These are phyloP conservation scores for Ptyas mucosa DNA, from an alignment of 2,113 vertebrate genomes.

Conservation along the genomic window DNA sequence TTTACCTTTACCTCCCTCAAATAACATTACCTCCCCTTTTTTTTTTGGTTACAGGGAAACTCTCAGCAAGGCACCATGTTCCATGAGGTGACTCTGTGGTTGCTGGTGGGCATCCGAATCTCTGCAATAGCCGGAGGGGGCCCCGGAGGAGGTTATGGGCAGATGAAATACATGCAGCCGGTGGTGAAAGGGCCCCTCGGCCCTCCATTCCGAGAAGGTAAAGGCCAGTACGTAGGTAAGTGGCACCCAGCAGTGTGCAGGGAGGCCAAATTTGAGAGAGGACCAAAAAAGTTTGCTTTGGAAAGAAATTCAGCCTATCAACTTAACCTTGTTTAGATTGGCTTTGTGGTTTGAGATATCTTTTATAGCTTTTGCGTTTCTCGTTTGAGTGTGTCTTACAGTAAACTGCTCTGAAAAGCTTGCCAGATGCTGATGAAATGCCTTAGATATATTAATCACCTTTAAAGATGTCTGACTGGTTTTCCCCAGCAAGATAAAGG, in stretches of 20 bases:
- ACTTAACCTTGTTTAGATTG: neutral
- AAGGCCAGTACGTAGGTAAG: conserved; percentile 97
- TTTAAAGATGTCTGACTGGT: too few relatives aligned
- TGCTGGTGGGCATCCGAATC: conserved; percentile 61
- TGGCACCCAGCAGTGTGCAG: accelerated
- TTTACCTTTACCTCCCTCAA: too few relatives aligned
- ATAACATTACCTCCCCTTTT: too few relatives aligned
- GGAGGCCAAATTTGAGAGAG: too few relatives aligned
- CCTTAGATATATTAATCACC: neutral
- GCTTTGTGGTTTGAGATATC: neutral
- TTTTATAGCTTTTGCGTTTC: neutral
- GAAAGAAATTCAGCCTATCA: too few relatives aligned
- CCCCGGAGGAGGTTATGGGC: conserved; percentile 81
- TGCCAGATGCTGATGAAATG: neutral
- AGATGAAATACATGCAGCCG: conserved; percentile 94
- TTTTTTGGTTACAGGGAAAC: neutral
- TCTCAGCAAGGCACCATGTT: conserved; percentile 53
- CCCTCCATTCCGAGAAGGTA: conserved; percentile 96
- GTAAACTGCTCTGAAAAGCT: neutral
- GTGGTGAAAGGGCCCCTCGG: conserved; percentile 97
- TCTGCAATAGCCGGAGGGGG: conserved; percentile 65
- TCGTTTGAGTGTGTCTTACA: neutral
- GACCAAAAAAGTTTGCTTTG: neutral
- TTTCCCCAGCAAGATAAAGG: neutral
- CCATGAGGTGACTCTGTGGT: conserved; percentile 48